A percentile compares a stretch with the other conserved stretches of the same genome.
Evolutionary conservation across 2,888 invertebrate genomes (phyloP).

Genomic region (Spodoptera picta): DNA sequence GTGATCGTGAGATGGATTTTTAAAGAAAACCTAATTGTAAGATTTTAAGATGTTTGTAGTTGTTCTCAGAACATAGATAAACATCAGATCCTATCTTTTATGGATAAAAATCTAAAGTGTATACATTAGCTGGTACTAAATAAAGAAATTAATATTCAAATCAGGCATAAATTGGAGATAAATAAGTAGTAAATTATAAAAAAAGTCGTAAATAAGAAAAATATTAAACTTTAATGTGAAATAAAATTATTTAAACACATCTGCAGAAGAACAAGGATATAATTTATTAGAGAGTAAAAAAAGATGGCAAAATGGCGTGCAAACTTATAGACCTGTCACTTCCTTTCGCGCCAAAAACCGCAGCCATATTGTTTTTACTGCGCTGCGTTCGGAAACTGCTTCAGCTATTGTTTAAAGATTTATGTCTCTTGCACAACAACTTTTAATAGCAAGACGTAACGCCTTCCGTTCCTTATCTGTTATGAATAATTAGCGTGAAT

Average conservation of each 20-base stretch:
- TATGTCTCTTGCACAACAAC: constrained; percentile 37
- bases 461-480: constrained; percentile 31
- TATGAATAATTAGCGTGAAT: constrained; percentile 19
- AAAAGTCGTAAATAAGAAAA: not conserved
- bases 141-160: not conserved
- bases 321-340: constrained; percentile 1
- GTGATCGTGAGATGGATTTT: constrained; percentile 31
- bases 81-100: constrained; percentile 15
- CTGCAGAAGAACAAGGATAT: too few relatives aligned
- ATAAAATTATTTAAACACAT: too few relatives aligned
- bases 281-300: too few relatives aligned
- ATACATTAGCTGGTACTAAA: not conserved
- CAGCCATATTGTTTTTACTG: constrained; percentile 35
- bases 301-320: too few relatives aligned
- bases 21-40: constrained; percentile 23
- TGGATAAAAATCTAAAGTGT: constrained; percentile 4
- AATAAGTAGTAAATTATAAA: not conserved
- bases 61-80: constrained; percentile 16
- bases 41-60: constrained; percentile 2
- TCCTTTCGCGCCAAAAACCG: constrained; percentile 25
- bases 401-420: constrained; percentile 33
- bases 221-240: not conserved
- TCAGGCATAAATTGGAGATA: not conserved
- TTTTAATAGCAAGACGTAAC: constrained; percentile 23
- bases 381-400: constrained; percentile 27